Conservation (phyloP, 2,888 invertebrate genomes). For the Crossocerus cetratus region DNA sequence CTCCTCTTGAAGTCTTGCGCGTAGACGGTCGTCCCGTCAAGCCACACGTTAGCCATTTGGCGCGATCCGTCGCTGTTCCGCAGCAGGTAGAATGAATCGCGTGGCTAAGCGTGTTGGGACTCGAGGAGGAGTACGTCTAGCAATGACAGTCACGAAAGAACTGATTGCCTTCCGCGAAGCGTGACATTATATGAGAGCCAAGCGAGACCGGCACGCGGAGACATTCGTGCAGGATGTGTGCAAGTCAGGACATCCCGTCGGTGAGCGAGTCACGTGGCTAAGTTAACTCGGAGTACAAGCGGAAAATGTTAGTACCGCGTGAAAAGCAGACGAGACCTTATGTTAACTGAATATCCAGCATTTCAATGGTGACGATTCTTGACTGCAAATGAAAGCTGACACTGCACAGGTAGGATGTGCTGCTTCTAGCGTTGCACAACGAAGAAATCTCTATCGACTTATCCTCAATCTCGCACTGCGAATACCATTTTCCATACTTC, state of each 20-base stretch:
- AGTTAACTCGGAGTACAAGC: conserved; percentile 20
- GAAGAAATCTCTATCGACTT: too few relatives aligned
- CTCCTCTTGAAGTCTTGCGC: conserved; percentile 6
- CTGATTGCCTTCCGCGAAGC: conserved; percentile 50
- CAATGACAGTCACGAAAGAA: conserved; percentile 30
- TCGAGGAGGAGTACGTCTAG: conserved; percentile 11
- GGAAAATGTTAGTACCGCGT: too few relatives aligned
- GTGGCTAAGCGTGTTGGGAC: background rate
- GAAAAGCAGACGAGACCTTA: too few relatives aligned
- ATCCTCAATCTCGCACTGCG: background rate
- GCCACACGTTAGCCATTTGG: conserved; percentile 33
- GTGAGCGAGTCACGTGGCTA: conserved; percentile 54
- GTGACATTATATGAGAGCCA: conserved; percentile 52
- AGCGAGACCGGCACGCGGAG: conserved; percentile 1
- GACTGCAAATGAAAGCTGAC: background rate
- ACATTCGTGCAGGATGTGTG: conserved; percentile 60
- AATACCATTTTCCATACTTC: background rate
- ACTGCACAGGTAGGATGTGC: background rate
- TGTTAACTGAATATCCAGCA: too few relatives aligned
- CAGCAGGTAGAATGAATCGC: background rate
- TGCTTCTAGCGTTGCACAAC: too few relatives aligned
- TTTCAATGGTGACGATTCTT: conserved; percentile 24
- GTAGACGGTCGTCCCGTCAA: background rate
- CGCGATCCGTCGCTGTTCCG: background rate
- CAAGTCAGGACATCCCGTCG: conserved; percentile 65